Base-by-base conservation (phyloP, 2,797 vertebrate genomes). In the Euthynnus affinis region DNA sequence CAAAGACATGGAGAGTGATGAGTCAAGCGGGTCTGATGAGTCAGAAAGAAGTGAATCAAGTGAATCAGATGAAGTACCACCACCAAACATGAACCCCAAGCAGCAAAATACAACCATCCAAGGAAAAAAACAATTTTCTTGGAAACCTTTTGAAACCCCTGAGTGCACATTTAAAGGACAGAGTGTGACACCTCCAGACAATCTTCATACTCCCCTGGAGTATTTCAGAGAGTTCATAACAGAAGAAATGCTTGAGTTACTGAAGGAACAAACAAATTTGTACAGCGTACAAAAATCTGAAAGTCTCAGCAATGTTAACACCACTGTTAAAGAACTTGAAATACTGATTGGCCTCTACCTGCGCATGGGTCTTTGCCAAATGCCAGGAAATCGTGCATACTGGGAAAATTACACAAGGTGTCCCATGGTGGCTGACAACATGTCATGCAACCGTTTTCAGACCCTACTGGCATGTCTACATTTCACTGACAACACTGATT, bases 221-320 rank as follows among this genome's bases (percentile, higher is more conserved):
- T 74, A 81, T 49, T 81, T 74, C 55, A 71, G 37, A 17, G n/a
- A 59, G 69, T 72, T 81, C 53, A 78, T 63, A n/a, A 65, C 49
- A 57, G 14, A n/a, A n/a, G n/a, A n/a, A n/a, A n/a, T n/a, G n/a
- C n/a, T n/a, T n/a, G n/a, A 59, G 57, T n/a, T 37, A 20, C 8
- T 37, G 9, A 59, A 4, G 17, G 29, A 32, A 32, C 29, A 56
- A 18, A 58, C 57, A n/a, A n/a, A n/a, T n/a, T n/a, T n/a, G n/a
- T n/a, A n/a, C n/a, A n/a, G n/a, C n/a, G n/a, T n/a, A n/a, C n/a
- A n/a, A n/a, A n/a, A n/a, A n/a, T n/a, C n/a, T n/a, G n/a, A n/a
- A n/a, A n/a, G n/a, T n/a, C n/a, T 49, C 44, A 63, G 3, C 22
- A 81, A 81, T 52, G 14, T 67, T 49, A 56, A 76, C 40, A 76